Conservation (phyloP, 2,888 invertebrate species). For the Tetragonisca angustula region DNA sequence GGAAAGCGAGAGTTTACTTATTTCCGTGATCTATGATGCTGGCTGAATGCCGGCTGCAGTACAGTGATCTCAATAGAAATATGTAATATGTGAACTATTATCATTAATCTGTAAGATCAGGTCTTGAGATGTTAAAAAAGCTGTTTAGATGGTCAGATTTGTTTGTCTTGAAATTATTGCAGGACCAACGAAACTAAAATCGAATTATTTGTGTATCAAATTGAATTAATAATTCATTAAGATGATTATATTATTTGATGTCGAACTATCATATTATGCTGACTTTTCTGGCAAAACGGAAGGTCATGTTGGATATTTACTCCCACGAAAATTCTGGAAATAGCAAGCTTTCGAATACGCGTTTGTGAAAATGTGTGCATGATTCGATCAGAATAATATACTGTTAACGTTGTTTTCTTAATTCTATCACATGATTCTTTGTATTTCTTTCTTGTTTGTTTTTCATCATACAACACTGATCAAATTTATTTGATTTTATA, state of each 20-base stretch:
- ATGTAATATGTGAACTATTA: neutral
- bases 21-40: conserved; percentile 31
- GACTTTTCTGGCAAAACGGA: conserved; percentile 59
- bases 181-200: conserved; percentile 5
- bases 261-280: conserved; percentile 44
- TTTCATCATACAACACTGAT: neutral
- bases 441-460: neutral
- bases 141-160: neutral
- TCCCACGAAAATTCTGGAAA: conserved; percentile 73
- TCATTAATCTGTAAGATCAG: neutral
- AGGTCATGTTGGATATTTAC: conserved; percentile 70
- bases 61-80: neutral
- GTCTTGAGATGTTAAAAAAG: neutral
- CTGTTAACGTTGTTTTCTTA: neutral
- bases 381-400: neutral
- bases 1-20: neutral
- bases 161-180: conserved; percentile 8
- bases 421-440: neutral
- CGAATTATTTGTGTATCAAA: conserved; percentile 30
- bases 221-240: conserved; percentile 28
- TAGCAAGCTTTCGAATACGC: conserved; percentile 44
- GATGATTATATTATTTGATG: conserved; percentile 25
- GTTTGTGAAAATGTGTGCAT: neutral
- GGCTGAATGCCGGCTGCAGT: neutral
- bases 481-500: neutral